phyloP scores from a whole-genome alignment of 1,140 invertebrate genomes.

The Nomia melanderi region DNA sequence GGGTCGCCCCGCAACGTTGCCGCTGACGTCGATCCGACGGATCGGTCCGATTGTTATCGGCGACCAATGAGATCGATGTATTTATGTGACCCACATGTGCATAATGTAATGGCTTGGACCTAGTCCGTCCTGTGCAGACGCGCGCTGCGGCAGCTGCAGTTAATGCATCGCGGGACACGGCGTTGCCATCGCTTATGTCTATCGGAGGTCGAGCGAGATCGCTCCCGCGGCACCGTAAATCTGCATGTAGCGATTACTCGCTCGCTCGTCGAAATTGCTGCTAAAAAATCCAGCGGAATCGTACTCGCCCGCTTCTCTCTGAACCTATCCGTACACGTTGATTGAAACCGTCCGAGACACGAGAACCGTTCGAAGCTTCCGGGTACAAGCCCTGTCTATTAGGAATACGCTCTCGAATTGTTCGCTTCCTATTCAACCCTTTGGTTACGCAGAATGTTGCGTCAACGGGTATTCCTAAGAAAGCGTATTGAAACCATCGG shows the following conservation, averaged over 20 bases:
- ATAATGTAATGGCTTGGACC: slow-evolving; percentile 74
- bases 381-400: no score
- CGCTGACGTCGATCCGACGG: slow-evolving; percentile 55
- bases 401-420: no score
- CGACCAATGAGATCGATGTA: slow-evolving; percentile 75
- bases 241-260: slow-evolving; percentile 38
- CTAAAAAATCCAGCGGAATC: neutral
- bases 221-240: slow-evolving; percentile 44
- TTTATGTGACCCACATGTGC: slow-evolving; percentile 78
- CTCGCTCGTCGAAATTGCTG: slow-evolving; percentile 4
- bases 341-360: no score
- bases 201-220: slow-evolving; percentile 62
- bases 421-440: no score
- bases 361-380: no score
- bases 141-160: slow-evolving; percentile 74
- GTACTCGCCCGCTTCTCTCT: no score
- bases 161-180: slow-evolving; percentile 74
- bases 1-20: slow-evolving; percentile 23
- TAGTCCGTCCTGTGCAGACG: slow-evolving; percentile 70
- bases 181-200: slow-evolving; percentile 62
- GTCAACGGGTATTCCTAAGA: no score
- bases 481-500: no score
- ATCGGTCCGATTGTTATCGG: slow-evolving; percentile 65
- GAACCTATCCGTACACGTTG: no score
- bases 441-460: no score